Conservation (phyloP, 2,888 invertebrate genomes). For the Tolmerus cingulatus region DNA sequence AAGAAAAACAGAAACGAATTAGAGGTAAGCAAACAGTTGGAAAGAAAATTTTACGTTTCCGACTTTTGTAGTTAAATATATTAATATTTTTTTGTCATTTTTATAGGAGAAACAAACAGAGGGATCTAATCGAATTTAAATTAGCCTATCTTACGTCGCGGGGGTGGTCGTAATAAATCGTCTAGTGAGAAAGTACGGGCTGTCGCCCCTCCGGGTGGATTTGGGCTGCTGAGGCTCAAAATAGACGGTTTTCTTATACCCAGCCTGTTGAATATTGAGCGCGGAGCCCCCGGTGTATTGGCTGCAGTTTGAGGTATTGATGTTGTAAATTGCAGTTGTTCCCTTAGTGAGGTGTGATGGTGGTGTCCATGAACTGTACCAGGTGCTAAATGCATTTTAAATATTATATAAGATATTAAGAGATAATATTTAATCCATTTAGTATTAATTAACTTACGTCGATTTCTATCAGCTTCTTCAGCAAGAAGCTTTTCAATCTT, state of each 20-base stretch:
- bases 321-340: conserved; percentile 67
- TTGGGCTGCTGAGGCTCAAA: conserved; percentile 79
- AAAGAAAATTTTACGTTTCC: conserved; percentile 31
- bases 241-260: conserved; percentile 89
- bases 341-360: conserved; percentile 69
- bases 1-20: conserved; percentile 37
- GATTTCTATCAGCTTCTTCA: conserved; percentile 78
- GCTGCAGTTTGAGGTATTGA: conserved; percentile 63
- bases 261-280: conserved; percentile 82
- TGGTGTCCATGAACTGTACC: conserved; percentile 58
- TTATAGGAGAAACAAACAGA: conserved; percentile 1
- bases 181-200: conserved; percentile 87
- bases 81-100: background rate
- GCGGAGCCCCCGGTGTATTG: conserved; percentile 66
- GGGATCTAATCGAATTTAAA: conserved; percentile 47
- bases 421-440: background rate
- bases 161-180: conserved; percentile 85
- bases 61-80: conserved; percentile 29
- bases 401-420: background rate
- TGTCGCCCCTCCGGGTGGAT: conserved; percentile 68
- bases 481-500: conserved; percentile 83
- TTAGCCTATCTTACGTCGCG: conserved; percentile 75
- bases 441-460: conserved; percentile 65
- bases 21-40: conserved; percentile 26
- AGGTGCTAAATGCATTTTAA: conserved; percentile 52